Conservation (phyloP, 1,140 invertebrate genomes). For the Ctenoplectra terminalis region DNA sequence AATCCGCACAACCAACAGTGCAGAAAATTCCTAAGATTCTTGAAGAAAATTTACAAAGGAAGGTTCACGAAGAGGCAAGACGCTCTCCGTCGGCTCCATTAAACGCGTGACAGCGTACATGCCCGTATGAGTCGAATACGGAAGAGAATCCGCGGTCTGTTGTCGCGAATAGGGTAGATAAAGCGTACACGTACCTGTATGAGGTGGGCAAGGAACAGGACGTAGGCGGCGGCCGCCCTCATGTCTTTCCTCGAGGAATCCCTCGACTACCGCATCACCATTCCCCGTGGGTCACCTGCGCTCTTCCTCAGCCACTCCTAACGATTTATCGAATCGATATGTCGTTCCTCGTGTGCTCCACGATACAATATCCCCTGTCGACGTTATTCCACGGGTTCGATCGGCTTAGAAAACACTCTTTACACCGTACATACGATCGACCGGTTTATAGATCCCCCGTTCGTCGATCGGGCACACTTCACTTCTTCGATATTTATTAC, state of each 20-base stretch:
- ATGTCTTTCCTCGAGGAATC: constrained; percentile 82
- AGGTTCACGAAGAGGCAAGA: background rate
- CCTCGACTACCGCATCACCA: constrained; percentile 83
- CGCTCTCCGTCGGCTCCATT: constrained; percentile 20
- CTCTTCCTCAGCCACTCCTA: constrained; percentile 54
- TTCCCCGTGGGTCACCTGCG: constrained; percentile 67
- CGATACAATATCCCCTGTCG: background rate
- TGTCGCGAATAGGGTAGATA: constrained; percentile 50
- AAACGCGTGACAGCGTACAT: constrained; percentile 14
- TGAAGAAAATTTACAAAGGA: background rate
- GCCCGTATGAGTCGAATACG: constrained; percentile 49
- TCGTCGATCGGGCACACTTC: constrained; percentile 46
- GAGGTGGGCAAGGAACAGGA: constrained; percentile 82
- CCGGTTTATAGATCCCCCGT: constrained; percentile 24
- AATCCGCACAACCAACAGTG: background rate
- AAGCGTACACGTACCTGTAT: constrained; percentile 76
- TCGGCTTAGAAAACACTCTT: constrained; percentile 37
- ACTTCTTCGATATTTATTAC: constrained; percentile 38
- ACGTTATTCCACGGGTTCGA: background rate
- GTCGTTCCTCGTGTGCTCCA: background rate
- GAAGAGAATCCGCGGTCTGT: constrained; percentile 38
- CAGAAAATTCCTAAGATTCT: background rate
- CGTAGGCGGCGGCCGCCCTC: constrained; percentile 83
- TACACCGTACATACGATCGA: constrained; percentile 53
- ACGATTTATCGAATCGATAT: constrained; percentile 20